Base-by-base conservation (phyloP, 2,888 invertebrate species). In the Chrysolina americana region DNA sequence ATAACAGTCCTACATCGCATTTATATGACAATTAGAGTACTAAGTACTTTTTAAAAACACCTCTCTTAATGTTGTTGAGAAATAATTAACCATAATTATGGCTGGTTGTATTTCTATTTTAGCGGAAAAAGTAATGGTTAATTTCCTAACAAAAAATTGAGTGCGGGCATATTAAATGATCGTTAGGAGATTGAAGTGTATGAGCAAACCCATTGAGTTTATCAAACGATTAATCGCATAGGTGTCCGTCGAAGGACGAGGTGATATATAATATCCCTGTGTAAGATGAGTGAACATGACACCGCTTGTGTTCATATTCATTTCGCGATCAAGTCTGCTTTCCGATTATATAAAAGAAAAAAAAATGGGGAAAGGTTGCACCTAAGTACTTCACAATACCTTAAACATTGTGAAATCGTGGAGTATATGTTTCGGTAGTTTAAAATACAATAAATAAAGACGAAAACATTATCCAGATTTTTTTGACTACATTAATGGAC, bases 21-120 rank as follows among this genome's bases (percentile, higher is more conserved):
- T 79, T 79, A 79, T 79, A 76, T 79, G 71, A 78, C 78, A 80
- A 79, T 79, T 80, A 77, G 76, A 70, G 73, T 71, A 62, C 76
- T 82, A 81, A 82, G 80, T 81, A 77, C 76, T 79, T 82, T 82
- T 82, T 82, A 81, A 81, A 78, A 81, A 82, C 81, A 81, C 81
- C 82, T 82, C 77, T 79, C 77, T 75, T 77, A 78, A 79, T 77
- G 77, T 65, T 56, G 69, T 76, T 62, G 68, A 73, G 73, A 68
- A 73, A 77, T 81, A 81, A 81, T 81, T 81, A 78, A 65, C 70
- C 69, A 50, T 81, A 81, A 81, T 81, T 81, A 79, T 71, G 68
- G 73, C 44, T 41, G 56, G 68, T 70, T 71, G 74, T 75, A 69
- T 70, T 75, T 69, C 56, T 63, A 73, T 77, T 78, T 76, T 77